phyloP scores from a whole-genome alignment of 2,888 invertebrate genomes.

The Xestia sexstrigata region DNA sequence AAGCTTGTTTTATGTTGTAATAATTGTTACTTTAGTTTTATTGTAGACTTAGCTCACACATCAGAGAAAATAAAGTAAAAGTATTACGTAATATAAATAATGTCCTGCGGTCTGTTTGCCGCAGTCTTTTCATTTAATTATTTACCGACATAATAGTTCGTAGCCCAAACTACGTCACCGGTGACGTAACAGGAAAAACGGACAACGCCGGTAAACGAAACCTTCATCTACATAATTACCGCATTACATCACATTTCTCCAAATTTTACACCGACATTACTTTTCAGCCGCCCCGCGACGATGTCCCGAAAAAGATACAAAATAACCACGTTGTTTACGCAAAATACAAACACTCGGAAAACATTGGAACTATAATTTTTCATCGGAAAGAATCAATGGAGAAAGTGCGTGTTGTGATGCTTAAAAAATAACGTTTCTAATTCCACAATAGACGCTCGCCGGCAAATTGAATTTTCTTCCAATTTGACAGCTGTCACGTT shows the following conservation, averaged over 20 bases:
- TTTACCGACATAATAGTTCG: conserved; percentile 72
- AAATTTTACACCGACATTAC: conserved; percentile 39
- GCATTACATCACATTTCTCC: conserved; percentile 61
- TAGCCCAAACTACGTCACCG: conserved; percentile 71
- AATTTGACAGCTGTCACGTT: conserved; percentile 69
- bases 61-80: conserved; percentile 55
- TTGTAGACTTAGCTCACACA: conserved; percentile 17
- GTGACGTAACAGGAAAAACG: conserved; percentile 81
- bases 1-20: neutral
- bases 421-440: conserved; percentile 69
- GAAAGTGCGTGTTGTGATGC: conserved; percentile 75
- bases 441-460: conserved; percentile 66
- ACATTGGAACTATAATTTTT: conserved; percentile 58
- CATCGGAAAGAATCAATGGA: conserved; percentile 68
- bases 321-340: conserved; percentile 49
- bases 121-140: conserved; percentile 77
- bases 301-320: conserved; percentile 41
- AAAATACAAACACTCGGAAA: conserved; percentile 60
- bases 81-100: conserved; percentile 64
- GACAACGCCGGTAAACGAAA: conserved; percentile 68
- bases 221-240: conserved; percentile 60
- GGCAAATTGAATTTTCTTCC: conserved; percentile 64
- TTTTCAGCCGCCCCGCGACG: conserved; percentile 22
- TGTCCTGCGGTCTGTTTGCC: conserved; percentile 61
- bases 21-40: conserved; percentile 8